Base-by-base conservation (phyloP, 2,888 invertebrate genomes). In the Hyles lineata region DNA sequence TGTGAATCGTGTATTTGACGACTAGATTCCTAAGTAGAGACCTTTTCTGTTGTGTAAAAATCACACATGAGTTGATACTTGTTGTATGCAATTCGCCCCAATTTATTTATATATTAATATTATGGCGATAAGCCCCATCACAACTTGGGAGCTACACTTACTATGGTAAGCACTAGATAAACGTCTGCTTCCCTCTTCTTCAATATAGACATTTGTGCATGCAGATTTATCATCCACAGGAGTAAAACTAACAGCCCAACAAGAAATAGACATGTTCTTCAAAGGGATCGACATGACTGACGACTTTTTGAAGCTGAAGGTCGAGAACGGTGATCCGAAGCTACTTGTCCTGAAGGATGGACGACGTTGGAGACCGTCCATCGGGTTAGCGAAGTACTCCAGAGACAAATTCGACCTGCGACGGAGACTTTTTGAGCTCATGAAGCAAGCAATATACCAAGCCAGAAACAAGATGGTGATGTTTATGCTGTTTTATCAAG, bases 401-500 rank as follows among this genome's bases (percentile, higher is more conserved):
- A 23, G 50, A 0, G 89, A 89, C 61, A 23, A 2, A 0, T 87
- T 81, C 70, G 74, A 74, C 17, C 6, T 84, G 0, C 82, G 85
- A 55, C 75, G 72, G 0, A 79, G 91, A 17, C 8, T 91, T 0
- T 79, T 82, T 8, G 90, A 90, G 32, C 75, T 92, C 8, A 90
- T 90, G 85, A 89, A 88, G 63, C 90, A 90, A 67, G 83, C 86
- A 0, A 86, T 92, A 15, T 92, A 90, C 72, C 87, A 86, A 71
- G 80, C 87, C 0, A 80, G 92, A 61, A 86, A 88, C 35, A 88
- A 83, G 72, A 84, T 92, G 89, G 75, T 71, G 32, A 63, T 2
- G 15, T 43, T 15, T 43, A 43, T 11, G 15, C 2, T 43, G 11
- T 43, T 43, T 15, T 43, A 1, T 43, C 15, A 0, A 11, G 15